Percentiles rank a stretch among this genome's conserved stretches.
Evolutionary conservation across 2,888 invertebrate species (phyloP).

Genomic region (Cyclophora punctaria): DNA sequence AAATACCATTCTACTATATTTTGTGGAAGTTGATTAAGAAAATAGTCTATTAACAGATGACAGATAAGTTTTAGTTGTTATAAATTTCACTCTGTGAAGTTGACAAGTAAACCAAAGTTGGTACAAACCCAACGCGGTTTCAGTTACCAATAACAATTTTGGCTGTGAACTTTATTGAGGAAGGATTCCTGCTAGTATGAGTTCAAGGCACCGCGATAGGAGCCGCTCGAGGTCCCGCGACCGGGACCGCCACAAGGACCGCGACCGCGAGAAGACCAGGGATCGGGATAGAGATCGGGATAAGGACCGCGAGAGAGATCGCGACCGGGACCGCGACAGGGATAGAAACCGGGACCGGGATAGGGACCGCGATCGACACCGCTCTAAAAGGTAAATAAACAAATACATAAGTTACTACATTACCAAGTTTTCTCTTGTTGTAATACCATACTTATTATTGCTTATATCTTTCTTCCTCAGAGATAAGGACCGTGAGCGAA

Average conservation of each 20-base stretch:
- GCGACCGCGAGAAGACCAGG: conserved; percentile 44
- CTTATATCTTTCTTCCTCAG: not conserved
- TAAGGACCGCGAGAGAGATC: conserved; percentile 32
- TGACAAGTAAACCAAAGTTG: too few species aligned
- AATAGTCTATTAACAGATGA: too few species aligned
- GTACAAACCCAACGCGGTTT: too few species aligned
- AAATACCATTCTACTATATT: too few species aligned
- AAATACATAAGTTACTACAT: not conserved
- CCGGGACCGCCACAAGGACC: conserved; percentile 41
- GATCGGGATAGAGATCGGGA: conserved; percentile 50
- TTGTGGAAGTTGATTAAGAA: too few species aligned
- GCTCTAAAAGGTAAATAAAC: conserved; percentile 60
- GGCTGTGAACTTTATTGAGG: conserved; percentile 4
- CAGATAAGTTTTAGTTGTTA: too few species aligned
- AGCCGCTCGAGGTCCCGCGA: conserved; percentile 62
- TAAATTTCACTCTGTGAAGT: too few species aligned
- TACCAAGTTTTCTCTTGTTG: too few species aligned
- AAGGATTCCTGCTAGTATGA: conserved; percentile 41
- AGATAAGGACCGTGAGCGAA: conserved; percentile 39
- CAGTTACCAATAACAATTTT: too few species aligned
- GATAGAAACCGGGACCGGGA: conserved; percentile 45
- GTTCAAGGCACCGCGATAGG: conserved; percentile 71
- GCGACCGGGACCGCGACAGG: conserved; percentile 39
- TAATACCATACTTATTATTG: too few species aligned
- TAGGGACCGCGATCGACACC: conserved; percentile 51